Conservation (phyloP, 2,797 vertebrate species). For the Natrix natrix region DNA sequence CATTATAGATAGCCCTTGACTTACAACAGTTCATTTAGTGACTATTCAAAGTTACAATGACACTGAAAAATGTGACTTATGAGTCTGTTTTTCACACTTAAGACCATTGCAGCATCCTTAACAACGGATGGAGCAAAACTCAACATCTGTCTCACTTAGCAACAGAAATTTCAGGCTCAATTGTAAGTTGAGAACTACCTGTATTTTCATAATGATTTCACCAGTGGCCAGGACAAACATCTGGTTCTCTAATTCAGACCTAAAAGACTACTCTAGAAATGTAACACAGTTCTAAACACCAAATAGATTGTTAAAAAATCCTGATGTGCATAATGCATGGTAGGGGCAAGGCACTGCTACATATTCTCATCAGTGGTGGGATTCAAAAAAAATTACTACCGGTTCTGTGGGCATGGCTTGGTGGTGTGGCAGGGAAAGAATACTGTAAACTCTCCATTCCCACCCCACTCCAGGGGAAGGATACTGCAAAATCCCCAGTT, state of each 20-base stretch:
- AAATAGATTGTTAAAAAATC: not conserved
- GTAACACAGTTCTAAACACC: not conserved
- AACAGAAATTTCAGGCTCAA: not conserved
- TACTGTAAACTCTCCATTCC: too few species aligned
- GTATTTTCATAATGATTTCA: not conserved
- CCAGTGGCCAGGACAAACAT: not conserved
- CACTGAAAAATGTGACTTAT: too few species aligned
- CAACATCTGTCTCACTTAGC: not conserved
- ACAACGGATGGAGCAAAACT: not conserved
- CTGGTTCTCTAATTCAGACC: not conserved
- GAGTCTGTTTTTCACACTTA: not conserved
- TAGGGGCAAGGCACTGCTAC: not conserved
- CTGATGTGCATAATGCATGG: not conserved
- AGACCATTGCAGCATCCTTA: not conserved
- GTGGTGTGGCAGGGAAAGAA: too few species aligned
- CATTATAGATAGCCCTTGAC: not conserved
- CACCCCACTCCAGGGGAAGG: too few species aligned
- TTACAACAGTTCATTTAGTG: too few species aligned
- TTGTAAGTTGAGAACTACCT: not conserved
- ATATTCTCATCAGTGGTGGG: too few species aligned
- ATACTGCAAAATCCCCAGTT: too few species aligned
- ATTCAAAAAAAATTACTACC: too few species aligned
- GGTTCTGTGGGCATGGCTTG: too few species aligned
- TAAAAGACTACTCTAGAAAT: not conserved
- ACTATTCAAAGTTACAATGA: too few species aligned